Conservation (phyloP, 1,140 invertebrate genomes). For the Habropoda laboriosa region DNA sequence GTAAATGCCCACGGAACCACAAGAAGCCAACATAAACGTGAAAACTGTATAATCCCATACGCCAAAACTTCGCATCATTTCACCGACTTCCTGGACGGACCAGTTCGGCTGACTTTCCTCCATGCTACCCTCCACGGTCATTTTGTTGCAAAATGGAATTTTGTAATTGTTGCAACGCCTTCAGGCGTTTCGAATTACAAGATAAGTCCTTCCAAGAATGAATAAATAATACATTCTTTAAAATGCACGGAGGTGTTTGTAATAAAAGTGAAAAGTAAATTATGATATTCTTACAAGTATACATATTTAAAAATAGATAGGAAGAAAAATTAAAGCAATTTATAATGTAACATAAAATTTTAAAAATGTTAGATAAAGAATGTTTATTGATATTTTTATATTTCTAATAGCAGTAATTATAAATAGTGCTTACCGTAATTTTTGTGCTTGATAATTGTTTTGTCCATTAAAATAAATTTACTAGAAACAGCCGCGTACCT, state of each 20-base stretch:
- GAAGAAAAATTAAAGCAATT: too few relatives aligned
- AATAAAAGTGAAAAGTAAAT: neutral
- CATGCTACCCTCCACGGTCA: constrained; percentile 50
- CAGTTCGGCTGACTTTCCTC: constrained; percentile 45
- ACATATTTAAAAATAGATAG: neutral
- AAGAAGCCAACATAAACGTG: constrained; percentile 86
- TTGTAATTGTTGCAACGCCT: constrained; percentile 22
- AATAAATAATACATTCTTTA: neutral
- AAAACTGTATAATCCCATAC: constrained; percentile 88
- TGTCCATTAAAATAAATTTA: constrained; percentile 18
- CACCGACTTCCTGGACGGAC: constrained; percentile 83
- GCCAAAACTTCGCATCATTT: constrained; percentile 85
- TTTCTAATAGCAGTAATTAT: neutral
- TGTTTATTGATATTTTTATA: too few relatives aligned
- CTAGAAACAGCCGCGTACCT: neutral
- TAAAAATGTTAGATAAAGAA: neutral
- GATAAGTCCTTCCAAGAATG: neutral
- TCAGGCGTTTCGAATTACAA: constrained; percentile 9
- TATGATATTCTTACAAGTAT: neutral
- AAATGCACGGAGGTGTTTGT: neutral
- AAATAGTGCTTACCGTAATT: constrained; percentile 8
- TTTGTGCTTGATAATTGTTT: constrained; percentile 6
- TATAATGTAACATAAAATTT: too few relatives aligned
- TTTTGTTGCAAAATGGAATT: constrained; percentile 72
- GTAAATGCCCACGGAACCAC: constrained; percentile 89